Percentiles rank a stretch among this genome's conserved stretches.
Conservation (phyloP, 2,797 vertebrate genomes). For the Aulostomus chinensis region DNA sequence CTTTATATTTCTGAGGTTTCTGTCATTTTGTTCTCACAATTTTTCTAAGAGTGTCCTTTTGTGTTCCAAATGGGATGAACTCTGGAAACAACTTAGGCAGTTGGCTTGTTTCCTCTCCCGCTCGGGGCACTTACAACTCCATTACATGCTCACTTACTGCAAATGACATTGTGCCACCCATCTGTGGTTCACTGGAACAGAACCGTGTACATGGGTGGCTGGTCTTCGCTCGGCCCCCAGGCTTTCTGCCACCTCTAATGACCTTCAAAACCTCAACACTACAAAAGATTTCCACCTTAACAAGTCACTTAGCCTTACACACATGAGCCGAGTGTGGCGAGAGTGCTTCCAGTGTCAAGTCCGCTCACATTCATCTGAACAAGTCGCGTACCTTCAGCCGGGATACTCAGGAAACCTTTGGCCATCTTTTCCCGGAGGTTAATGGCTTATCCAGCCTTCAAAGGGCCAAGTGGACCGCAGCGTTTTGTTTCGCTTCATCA, state of each 20-base stretch:
- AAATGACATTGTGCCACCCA: constrained; percentile 73
- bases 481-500: too few species aligned
- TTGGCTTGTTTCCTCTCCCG: constrained; percentile 66
- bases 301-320: background rate
- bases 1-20: constrained; percentile 25
- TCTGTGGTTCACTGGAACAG: constrained; percentile 67
- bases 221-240: constrained; percentile 28
- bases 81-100: constrained; percentile 68
- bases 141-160: constrained; percentile 82
- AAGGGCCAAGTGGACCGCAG: too few species aligned
- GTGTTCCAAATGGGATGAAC: constrained; percentile 33
- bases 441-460: too few species aligned
- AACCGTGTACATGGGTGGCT: constrained; percentile 55
- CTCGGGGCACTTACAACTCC: constrained; percentile 74
- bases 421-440: too few species aligned
- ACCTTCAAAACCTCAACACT: constrained; percentile 64
- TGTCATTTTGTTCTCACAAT: background rate
- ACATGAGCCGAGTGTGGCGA: background rate
- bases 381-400: too few species aligned
- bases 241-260: constrained; percentile 58
- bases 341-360: too few species aligned
- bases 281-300: constrained; percentile 26
- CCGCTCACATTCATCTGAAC: too few species aligned
- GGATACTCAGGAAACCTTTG: too few species aligned
- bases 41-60: constrained; percentile 2